Evolutionary conservation across 2,113 vertebrate genomes (phyloP).

Genomic region (Phyllopteryx taeniolatus): DNA sequence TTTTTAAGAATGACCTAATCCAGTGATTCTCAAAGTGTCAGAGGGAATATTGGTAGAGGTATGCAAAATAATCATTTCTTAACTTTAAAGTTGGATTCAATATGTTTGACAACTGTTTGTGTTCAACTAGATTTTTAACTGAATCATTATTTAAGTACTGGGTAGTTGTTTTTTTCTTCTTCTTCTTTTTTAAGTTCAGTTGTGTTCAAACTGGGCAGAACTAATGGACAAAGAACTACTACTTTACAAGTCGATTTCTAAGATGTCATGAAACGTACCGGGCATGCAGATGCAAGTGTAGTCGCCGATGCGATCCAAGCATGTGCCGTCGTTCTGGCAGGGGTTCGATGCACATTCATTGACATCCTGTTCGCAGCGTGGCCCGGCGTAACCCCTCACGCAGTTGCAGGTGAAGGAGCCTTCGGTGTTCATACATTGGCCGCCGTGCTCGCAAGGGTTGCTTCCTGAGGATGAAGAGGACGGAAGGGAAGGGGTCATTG

Average conservation of each 20-base stretch:
- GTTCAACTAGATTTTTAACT: too few relatives aligned
- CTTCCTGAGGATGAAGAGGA: constrained; percentile 62
- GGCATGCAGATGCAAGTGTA: constrained; percentile 89
- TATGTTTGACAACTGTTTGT: too few relatives aligned
- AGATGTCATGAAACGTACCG: constrained; percentile 58
- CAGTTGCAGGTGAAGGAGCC: constrained; percentile 85
- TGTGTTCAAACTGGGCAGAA: too few relatives aligned
- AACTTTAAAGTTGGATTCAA: too few relatives aligned
- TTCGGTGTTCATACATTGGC: constrained; percentile 82
- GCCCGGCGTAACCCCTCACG: constrained; percentile 75
- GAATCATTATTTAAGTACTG: too few relatives aligned
- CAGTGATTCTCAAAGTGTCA: too few relatives aligned
- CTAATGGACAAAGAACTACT: not conserved
- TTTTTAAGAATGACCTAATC: too few relatives aligned
- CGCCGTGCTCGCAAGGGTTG: constrained; percentile 85
- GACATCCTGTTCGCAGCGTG: constrained; percentile 84
- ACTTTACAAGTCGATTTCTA: too few relatives aligned
- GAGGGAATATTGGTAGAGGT: too few relatives aligned
- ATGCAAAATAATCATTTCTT: too few relatives aligned
- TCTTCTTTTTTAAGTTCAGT: too few relatives aligned
- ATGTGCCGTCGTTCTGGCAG: constrained; percentile 86
- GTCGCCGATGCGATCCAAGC: constrained; percentile 84
- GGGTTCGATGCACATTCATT: constrained; percentile 83
- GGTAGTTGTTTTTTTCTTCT: too few relatives aligned
- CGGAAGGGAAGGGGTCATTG: not conserved